A percentile compares a stretch with the other conserved stretches of the same genome.
These are phyloP conservation scores for Sminthurinus aureus DNA, from an alignment of 2,888 invertebrate species.

Conservation along the genomic window DNA sequence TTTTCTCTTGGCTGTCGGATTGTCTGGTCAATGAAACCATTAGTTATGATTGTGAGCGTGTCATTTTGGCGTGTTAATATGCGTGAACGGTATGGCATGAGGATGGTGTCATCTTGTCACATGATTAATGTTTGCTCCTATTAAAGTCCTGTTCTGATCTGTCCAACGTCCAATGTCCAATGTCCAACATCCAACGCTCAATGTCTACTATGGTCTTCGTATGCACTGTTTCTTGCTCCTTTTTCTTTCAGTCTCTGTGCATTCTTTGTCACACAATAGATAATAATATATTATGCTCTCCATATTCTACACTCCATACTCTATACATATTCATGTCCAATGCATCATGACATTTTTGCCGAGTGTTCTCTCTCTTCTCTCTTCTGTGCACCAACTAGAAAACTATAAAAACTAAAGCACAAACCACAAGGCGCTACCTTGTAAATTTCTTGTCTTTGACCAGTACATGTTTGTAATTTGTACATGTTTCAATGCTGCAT, in stretches of 20 bases:
- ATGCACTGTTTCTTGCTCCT: too few relatives aligned
- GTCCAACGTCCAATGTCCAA: not conserved
- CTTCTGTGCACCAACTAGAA: too few relatives aligned
- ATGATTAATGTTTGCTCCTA: slow-evolving; percentile 52
- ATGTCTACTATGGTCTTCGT: too few relatives aligned
- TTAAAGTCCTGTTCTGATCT: slow-evolving; percentile 34
- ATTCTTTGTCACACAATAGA: not conserved
- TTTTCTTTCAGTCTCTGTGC: not conserved
- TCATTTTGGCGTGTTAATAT: slow-evolving; percentile 52
- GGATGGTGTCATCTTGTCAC: slow-evolving; percentile 43
- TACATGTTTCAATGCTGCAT: too few relatives aligned
- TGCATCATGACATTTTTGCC: too few relatives aligned
- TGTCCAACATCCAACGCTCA: not conserved
- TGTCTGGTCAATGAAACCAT: slow-evolving; percentile 53
- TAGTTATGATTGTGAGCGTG: slow-evolving; percentile 54
- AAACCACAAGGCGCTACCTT: too few relatives aligned
- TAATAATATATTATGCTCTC: not conserved
- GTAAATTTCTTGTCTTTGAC: too few relatives aligned
- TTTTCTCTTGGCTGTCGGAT: not conserved
- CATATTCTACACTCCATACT: not conserved
- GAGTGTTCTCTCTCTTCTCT: too few relatives aligned
- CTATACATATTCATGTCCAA: not conserved
- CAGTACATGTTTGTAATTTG: too few relatives aligned
- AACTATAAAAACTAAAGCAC: too few relatives aligned
- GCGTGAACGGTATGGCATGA: slow-evolving; percentile 45